Conservation (phyloP, 2,113 vertebrate species). For the Oceanites oceanicus region DNA sequence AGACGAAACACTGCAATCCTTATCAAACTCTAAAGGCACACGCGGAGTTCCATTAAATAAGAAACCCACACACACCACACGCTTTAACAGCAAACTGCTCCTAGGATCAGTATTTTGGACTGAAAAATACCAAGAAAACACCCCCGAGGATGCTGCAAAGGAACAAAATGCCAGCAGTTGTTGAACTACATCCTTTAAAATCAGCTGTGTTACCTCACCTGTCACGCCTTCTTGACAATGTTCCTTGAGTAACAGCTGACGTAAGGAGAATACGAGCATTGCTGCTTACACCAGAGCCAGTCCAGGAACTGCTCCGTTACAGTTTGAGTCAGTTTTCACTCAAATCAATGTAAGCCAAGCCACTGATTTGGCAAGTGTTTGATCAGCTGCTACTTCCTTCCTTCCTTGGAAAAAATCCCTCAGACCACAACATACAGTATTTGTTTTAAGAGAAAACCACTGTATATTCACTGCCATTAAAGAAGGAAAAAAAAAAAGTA, state of each 20-base stretch:
- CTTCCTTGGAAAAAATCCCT: conserved; percentile 28
- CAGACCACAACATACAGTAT: background rate
- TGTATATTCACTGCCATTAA: background rate
- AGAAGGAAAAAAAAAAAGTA: background rate
- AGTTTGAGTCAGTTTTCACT: background rate
- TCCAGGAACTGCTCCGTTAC: background rate
- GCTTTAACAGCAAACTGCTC: background rate
- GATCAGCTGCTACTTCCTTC: conserved; percentile 42
- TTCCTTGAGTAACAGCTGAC: background rate
- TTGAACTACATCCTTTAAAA: background rate
- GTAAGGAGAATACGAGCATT: background rate
- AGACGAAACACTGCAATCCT: background rate
- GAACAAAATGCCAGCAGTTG: background rate
- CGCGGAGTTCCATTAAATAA: background rate
- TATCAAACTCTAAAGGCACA: background rate
- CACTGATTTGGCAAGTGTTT: conserved; percentile 16
- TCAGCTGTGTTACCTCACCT: background rate
- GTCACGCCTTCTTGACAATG: background rate
- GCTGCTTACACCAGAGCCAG: background rate
- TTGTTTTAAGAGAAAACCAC: conserved; percentile 24
- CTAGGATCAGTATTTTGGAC: background rate
- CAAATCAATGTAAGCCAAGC: background rate
- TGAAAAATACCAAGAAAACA: background rate
- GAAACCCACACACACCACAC: background rate
- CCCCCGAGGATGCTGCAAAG: background rate